These are phyloP conservation scores for Drosophila multiciliata DNA, from an alignment of 2,888 invertebrate species.

Conservation along the genomic window DNA sequence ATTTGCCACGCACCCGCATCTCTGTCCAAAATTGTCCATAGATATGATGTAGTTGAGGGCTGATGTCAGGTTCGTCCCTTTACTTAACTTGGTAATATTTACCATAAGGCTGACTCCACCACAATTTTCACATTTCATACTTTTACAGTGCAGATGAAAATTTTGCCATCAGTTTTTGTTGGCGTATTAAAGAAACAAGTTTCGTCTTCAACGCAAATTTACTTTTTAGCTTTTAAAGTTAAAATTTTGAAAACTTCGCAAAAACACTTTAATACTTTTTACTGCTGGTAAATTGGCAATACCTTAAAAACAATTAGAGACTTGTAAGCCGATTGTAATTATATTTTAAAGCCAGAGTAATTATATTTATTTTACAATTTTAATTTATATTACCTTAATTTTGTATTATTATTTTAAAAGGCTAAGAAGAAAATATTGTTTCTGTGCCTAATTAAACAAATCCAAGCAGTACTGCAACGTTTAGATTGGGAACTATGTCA, in stretches of 20 bases:
- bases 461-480: too few species aligned
- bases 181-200: not conserved
- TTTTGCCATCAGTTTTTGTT: not conserved
- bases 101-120: not conserved
- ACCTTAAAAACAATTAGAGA: not conserved
- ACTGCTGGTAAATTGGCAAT: too few species aligned
- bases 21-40: conserved; percentile 39
- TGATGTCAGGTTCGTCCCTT: conserved; percentile 44
- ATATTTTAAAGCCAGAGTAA: not conserved
- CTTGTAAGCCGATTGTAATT: not conserved
- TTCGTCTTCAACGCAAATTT: not conserved
- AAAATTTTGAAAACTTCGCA: not conserved
- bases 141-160: not conserved
- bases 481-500: not conserved
- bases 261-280: not conserved
- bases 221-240: not conserved
- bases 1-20: conserved; percentile 9
- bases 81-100: conserved; percentile 17
- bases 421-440: not conserved
- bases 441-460: not conserved
- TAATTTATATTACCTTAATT: not conserved
- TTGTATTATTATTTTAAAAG: not conserved
- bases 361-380: not conserved
- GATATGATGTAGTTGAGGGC: conserved; percentile 42
- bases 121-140: not conserved